phyloP scores from a whole-genome alignment of 2,797 vertebrate genomes.

The Meda fulgida region DNA sequence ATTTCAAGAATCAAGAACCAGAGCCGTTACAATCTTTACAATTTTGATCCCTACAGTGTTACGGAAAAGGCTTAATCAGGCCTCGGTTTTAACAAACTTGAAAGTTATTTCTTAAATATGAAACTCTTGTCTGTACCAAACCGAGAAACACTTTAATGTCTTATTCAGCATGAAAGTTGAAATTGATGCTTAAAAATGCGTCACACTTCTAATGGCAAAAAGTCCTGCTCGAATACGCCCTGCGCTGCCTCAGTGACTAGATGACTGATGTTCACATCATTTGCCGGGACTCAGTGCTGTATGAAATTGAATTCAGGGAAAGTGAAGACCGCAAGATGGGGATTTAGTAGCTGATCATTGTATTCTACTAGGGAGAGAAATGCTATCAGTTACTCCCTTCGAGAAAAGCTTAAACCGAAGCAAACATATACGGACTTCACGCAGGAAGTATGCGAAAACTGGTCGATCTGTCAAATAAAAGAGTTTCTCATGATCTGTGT shows the following conservation, averaged over 20 bases:
- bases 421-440: background rate
- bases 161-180: constrained; percentile 27
- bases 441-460: background rate
- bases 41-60: background rate
- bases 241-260: constrained; percentile 10
- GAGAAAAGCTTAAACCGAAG: background rate
- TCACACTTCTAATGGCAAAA: constrained; percentile 38
- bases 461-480: constrained; percentile 13
- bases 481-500: background rate
- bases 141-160: constrained; percentile 15
- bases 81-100: background rate
- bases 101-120: constrained; percentile 15
- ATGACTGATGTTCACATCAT: constrained; percentile 43
- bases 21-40: background rate
- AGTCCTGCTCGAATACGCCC: constrained; percentile 1
- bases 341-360: constrained; percentile 41
- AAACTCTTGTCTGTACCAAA: constrained; percentile 25
- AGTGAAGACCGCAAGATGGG: constrained; percentile 21
- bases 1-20: background rate
- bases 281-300: constrained; percentile 37
- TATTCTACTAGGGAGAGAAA: constrained; percentile 18
- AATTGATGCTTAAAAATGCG: constrained; percentile 27
- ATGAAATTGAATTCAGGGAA: constrained; percentile 46
- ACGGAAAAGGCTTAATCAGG: background rate
- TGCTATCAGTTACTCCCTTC: constrained; percentile 12